A percentile compares a stretch with the other conserved stretches of the same genome.
These are phyloP conservation scores for Euplagia quadripunctaria DNA, from an alignment of 2,888 invertebrate species.

Conservation along the genomic window DNA sequence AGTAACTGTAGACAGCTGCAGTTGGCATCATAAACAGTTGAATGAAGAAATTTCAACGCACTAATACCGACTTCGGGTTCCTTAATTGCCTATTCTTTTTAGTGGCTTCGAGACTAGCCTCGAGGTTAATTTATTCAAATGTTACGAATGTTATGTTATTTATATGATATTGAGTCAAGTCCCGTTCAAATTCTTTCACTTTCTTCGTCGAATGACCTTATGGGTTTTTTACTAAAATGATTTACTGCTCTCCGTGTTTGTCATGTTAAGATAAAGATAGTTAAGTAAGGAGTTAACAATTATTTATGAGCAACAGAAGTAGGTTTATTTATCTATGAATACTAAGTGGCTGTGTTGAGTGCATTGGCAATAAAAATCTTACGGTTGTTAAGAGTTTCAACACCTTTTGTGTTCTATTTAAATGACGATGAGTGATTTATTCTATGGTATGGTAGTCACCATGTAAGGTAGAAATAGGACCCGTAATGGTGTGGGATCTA, in stretches of 20 bases:
- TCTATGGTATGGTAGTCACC: background rate
- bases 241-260: slow-evolving; percentile 11
- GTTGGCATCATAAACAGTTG: too few species aligned
- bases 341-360: slow-evolving; percentile 27
- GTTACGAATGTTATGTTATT: background rate
- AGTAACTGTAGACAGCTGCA: too few species aligned
- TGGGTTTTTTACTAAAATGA: slow-evolving; percentile 6
- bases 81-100: too few species aligned
- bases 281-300: slow-evolving; percentile 17
- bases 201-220: slow-evolving; percentile 3
- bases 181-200: slow-evolving; percentile 5
- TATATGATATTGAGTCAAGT: background rate
- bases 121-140: background rate
- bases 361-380: slow-evolving; percentile 31
- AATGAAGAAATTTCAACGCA: too few species aligned
- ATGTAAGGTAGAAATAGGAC: background rate
- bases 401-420: slow-evolving; percentile 17
- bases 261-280: slow-evolving; percentile 25
- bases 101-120: background rate
- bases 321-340: slow-evolving; percentile 29
- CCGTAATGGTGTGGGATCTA: background rate
- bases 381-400: slow-evolving; percentile 12
- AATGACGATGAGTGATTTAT: slow-evolving; percentile 15
- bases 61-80: too few species aligned
- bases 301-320: slow-evolving; percentile 36